Conservation (phyloP, 2,888 invertebrate species). For the Copidosoma aretas region DNA sequence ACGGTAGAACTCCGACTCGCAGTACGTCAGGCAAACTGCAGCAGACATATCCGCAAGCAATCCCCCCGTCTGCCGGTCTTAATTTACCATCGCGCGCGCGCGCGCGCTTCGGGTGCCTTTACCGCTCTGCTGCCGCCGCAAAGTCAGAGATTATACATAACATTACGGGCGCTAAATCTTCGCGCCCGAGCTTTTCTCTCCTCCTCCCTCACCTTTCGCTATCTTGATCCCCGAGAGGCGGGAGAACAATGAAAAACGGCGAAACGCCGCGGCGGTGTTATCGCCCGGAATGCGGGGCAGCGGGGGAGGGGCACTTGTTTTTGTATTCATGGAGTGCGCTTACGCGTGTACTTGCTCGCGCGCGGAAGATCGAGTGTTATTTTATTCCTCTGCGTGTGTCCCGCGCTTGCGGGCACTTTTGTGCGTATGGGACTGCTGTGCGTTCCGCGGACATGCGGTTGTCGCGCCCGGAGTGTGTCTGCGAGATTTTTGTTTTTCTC, state of each 20-base stretch:
- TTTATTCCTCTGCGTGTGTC: neutral
- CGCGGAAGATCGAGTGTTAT: neutral
- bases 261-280: too few relatives aligned
- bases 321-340: conserved; percentile 6
- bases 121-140: too few relatives aligned
- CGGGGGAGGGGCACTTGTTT: neutral
- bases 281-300: neutral
- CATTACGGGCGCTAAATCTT: conserved; percentile 11
- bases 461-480: too few relatives aligned
- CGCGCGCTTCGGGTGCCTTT: too few relatives aligned
- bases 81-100: conserved; percentile 9
- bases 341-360: neutral
- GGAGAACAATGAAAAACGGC: conserved; percentile 7
- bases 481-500: too few relatives aligned
- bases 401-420: too few relatives aligned
- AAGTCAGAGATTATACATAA: neutral
- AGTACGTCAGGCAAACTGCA: conserved; percentile 1
- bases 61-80: conserved; percentile 11
- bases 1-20: conserved; percentile 3
- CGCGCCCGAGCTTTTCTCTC: neutral
- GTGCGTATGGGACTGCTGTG: too few relatives aligned
- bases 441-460: too few relatives aligned
- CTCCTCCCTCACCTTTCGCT: neutral
- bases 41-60: neutral
- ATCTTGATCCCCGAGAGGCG: neutral